Percentiles rank a stretch among this genome's conserved stretches.
Evolutionary conservation across 2,888 invertebrate species (phyloP).

Genomic region (Drosophila anomalata): DNA sequence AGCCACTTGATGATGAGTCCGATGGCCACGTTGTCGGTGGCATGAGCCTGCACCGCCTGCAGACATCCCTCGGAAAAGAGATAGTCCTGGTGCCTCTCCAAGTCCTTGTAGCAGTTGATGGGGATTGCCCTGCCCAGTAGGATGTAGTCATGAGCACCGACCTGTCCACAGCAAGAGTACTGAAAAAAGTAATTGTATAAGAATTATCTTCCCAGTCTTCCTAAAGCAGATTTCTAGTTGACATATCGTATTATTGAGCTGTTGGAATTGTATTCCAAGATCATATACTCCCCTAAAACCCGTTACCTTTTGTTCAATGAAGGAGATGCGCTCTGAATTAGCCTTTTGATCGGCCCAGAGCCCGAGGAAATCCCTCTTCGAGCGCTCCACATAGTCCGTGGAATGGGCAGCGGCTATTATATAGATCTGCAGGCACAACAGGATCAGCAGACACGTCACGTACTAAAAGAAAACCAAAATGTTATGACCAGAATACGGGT

Average conservation of each 20-base stretch:
- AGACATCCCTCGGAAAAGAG: slow-evolving; percentile 68
- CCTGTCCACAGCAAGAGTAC: slow-evolving; percentile 80
- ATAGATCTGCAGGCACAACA: slow-evolving; percentile 88
- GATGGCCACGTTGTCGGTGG: slow-evolving; percentile 69
- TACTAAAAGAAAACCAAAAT: slow-evolving; percentile 85
- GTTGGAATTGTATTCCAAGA: neutral
- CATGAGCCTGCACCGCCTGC: slow-evolving; percentile 65
- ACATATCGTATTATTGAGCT: too few species aligned
- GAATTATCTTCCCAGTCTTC: too few species aligned
- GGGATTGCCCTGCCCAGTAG: slow-evolving; percentile 64
- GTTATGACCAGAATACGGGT: neutral
- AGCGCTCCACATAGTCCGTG: slow-evolving; percentile 75
- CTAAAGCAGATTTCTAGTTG: too few species aligned
- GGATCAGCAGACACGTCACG: slow-evolving; percentile 88
- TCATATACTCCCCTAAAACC: neutral
- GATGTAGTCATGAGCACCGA: slow-evolving; percentile 77
- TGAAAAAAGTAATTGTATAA: slow-evolving; percentile 24
- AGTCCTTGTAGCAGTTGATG: slow-evolving; percentile 65
- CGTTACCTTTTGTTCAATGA: slow-evolving; percentile 68
- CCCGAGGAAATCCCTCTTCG: slow-evolving; percentile 64
- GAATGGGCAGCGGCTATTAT: slow-evolving; percentile 77
- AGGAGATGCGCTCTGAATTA: slow-evolving; percentile 59
- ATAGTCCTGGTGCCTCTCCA: slow-evolving; percentile 49
- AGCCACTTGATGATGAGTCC: slow-evolving; percentile 79
- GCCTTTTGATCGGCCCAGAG: slow-evolving; percentile 69